phyloP scores from a whole-genome alignment of 1,140 invertebrate genomes.

The Myzus persicae region DNA sequence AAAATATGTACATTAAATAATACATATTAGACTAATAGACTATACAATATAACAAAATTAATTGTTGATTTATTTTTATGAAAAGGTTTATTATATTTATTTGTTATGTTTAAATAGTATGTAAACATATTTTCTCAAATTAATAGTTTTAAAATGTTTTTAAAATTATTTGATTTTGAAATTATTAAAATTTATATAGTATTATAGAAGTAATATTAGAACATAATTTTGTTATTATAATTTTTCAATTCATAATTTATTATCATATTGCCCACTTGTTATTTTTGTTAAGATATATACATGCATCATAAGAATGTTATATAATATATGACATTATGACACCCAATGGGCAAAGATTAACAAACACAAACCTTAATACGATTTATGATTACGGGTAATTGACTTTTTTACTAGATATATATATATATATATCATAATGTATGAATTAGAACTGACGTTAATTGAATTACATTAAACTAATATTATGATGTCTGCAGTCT shows the following conservation, averaged over 20 bases:
- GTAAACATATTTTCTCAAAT: neutral
- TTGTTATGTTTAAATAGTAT: too few species aligned
- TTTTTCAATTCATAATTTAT: neutral
- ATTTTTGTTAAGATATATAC: neutral
- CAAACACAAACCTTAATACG: neutral
- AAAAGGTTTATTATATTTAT: too few species aligned
- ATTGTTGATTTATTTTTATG: too few species aligned
- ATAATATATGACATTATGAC: neutral
- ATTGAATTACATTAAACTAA: conserved; percentile 6
- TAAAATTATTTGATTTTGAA: too few species aligned
- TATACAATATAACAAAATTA: too few species aligned
- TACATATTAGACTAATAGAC: too few species aligned
- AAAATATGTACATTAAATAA: too few species aligned
- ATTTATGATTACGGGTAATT: neutral
- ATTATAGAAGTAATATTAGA: neutral
- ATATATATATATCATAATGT: neutral
- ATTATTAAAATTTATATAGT: too few species aligned
- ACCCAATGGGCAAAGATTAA: neutral
- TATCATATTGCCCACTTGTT: neutral
- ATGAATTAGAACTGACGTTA: neutral
- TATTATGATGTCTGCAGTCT: neutral
- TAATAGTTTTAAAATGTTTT: too few species aligned
- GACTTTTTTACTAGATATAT: neutral
- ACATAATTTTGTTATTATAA: too few species aligned
- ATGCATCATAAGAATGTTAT: neutral